Evolutionary conservation across 2,888 invertebrate species (phyloP).

Genomic region (Crematogaster levior): DNA sequence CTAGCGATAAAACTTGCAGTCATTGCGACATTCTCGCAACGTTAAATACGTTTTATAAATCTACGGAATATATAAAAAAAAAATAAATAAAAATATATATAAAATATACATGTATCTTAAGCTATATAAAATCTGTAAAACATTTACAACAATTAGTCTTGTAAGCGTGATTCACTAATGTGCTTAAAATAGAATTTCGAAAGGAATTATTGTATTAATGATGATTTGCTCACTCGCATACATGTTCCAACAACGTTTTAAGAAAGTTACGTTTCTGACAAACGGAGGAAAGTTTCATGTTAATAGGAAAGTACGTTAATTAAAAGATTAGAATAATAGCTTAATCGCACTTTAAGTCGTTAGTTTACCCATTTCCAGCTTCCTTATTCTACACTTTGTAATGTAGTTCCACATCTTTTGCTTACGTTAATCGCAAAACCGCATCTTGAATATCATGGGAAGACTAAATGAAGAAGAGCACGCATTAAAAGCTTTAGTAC

Average conservation of each 20-base stretch:
- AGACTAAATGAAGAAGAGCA: neutral
- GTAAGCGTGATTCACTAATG: neutral
- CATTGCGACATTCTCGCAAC: neutral
- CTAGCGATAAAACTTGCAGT: neutral
- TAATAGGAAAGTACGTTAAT: constrained; percentile 21
- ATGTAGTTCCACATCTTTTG: neutral
- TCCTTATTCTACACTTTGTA: constrained; percentile 31
- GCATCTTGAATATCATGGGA: neutral
- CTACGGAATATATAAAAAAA: no score
- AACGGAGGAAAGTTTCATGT: neutral
- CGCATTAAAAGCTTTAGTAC: neutral
- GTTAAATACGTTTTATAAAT: no score
- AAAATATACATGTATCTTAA: neutral
- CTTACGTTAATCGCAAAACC: neutral
- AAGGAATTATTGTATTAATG: neutral
- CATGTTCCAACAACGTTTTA: neutral
- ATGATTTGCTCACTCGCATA: neutral
- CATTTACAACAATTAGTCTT: neutral
- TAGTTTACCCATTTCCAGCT: constrained; percentile 10
- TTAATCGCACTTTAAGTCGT: constrained; percentile 19
- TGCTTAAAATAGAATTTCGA: neutral
- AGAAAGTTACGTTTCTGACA: neutral
- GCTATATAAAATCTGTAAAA: neutral
- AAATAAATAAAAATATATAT: no score
- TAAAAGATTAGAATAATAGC: constrained; percentile 1